Conservation (phyloP, 2,797 vertebrate genomes). For the Myiotriccus ornatus region DNA sequence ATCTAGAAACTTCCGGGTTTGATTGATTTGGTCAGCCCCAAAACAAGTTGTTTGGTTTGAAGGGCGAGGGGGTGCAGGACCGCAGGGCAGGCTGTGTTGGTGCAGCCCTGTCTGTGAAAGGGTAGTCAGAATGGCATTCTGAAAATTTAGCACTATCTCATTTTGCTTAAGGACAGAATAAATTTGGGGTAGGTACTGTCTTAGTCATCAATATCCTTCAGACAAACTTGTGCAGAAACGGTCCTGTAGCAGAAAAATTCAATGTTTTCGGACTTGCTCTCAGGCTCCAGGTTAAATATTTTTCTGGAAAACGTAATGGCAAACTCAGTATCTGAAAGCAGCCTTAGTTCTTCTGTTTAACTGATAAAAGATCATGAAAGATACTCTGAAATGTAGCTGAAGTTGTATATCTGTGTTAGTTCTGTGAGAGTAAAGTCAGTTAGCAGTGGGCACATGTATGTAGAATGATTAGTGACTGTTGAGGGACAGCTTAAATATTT, state of each 20-base stretch:
- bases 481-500: neutral
- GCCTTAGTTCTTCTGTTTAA: neutral
- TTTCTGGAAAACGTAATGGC: neutral
- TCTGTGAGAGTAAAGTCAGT: neutral
- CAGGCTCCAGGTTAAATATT: neutral
- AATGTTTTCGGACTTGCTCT: neutral
- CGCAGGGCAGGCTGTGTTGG: accelerated
- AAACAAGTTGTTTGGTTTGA: neutral
- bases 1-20: neutral
- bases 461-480: neutral
- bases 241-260: neutral
- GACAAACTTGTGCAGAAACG: neutral
- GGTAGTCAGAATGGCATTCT: neutral
- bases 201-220: neutral
- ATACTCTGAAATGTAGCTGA: neutral
- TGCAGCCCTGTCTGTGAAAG: neutral
- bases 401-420: neutral
- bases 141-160: neutral
- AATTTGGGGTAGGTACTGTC: neutral
- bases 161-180: neutral
- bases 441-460: neutral
- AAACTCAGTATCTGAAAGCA: neutral
- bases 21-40: neutral
- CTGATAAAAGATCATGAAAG: neutral
- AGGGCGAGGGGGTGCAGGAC: too few species aligned